phyloP scores from a whole-genome alignment of 2,888 invertebrate genomes.

The Antitype chi region DNA sequence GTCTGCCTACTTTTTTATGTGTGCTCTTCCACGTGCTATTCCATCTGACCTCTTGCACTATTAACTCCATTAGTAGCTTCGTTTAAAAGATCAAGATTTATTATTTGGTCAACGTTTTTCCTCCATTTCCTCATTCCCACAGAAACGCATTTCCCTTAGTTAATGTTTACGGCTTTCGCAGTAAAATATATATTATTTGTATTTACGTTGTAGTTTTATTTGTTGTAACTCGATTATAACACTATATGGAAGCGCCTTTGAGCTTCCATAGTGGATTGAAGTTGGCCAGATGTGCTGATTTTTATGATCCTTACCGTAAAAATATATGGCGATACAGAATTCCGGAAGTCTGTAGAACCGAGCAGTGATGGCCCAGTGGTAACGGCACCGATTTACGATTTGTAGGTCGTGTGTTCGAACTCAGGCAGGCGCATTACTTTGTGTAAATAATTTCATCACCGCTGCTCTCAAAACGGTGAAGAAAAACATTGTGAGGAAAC shows the following conservation, averaged over 20 bases:
- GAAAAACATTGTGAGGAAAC: too few species aligned
- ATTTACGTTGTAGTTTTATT: slow-evolving; percentile 55
- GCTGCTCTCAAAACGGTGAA: too few species aligned
- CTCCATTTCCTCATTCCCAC: slow-evolving; percentile 26
- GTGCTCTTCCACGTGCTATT: slow-evolving; percentile 1
- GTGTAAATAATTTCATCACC: too few species aligned
- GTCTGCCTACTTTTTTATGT: not conserved
- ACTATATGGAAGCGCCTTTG: not conserved
- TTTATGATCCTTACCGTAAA: slow-evolving; percentile 48
- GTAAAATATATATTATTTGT: slow-evolving; percentile 48
- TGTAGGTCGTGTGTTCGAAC: too few species aligned
- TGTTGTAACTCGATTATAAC: slow-evolving; percentile 41
- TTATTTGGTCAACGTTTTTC: slow-evolving; percentile 36
- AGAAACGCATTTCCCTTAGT: slow-evolving; percentile 28
- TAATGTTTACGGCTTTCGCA: slow-evolving; percentile 36
- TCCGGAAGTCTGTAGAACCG: not conserved
- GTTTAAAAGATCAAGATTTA: slow-evolving; percentile 44
- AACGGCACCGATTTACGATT: too few species aligned
- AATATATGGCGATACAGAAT: slow-evolving; percentile 5
- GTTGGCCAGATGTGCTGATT: slow-evolving; percentile 54
- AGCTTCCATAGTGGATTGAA: slow-evolving; percentile 23
- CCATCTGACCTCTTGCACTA: slow-evolving; percentile 17
- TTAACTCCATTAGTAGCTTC: slow-evolving; percentile 20
- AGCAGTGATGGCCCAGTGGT: too few species aligned
- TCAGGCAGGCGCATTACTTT: too few species aligned